Evolutionary conservation across 1,140 invertebrate genomes (phyloP).

Genomic region (Bombus fervidus): DNA sequence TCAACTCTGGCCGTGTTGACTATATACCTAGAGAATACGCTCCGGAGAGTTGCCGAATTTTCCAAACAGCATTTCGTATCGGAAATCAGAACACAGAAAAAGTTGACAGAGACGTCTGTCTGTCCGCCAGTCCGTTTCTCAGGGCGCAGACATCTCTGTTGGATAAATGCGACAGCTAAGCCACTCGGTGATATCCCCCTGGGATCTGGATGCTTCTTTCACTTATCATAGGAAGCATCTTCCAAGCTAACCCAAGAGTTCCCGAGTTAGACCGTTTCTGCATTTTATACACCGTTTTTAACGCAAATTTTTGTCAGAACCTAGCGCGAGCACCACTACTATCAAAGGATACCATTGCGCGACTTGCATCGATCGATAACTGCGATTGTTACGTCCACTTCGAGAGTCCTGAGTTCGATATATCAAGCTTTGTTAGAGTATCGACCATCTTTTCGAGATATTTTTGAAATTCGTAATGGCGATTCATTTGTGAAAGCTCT

Average conservation of each 20-base stretch:
- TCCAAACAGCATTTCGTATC: conserved; percentile 60
- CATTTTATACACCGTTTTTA: conserved; percentile 66
- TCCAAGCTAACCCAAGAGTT: conserved; percentile 51
- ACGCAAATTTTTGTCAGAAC: conserved; percentile 47
- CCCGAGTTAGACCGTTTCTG: conserved; percentile 53
- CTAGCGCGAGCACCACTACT: conserved; percentile 39
- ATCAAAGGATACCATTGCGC: conserved; percentile 62
- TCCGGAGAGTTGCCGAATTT: conserved; percentile 58
- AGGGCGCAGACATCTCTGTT: conserved; percentile 63
- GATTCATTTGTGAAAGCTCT: too few species aligned
- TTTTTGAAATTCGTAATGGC: neutral
- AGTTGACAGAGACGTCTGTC: conserved; percentile 62
- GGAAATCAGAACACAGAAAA: conserved; percentile 31
- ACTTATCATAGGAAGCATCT: conserved; percentile 51
- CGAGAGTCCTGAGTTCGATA: conserved; percentile 38
- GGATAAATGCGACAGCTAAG: conserved; percentile 59
- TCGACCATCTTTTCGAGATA: neutral
- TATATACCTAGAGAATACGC: conserved; percentile 38
- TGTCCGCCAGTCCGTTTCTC: conserved; percentile 58
- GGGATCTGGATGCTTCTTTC: conserved; percentile 5
- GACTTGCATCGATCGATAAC: conserved; percentile 61
- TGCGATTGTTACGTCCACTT: conserved; percentile 37
- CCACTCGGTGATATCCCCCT: conserved; percentile 42
- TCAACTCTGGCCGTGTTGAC: neutral
- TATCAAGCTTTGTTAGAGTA: neutral